Evolutionary conservation across 2,113 vertebrate genomes (phyloP).

Genomic region (Xenus cinereus): DNA sequence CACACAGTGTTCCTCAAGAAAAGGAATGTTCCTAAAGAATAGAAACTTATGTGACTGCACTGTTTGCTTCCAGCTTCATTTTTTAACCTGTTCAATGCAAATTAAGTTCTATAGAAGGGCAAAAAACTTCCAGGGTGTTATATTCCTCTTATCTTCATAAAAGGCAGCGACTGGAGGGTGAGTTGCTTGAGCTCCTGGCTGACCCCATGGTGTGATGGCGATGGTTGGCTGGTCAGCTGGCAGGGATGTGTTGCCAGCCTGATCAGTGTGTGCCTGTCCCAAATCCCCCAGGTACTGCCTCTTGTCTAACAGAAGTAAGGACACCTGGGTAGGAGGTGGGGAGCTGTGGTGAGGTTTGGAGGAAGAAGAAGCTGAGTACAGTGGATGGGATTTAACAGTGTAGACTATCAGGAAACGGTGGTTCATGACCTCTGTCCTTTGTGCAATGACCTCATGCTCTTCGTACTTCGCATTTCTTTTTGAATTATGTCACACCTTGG

Average conservation of each 20-base stretch:
- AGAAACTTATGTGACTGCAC: background rate
- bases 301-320: background rate
- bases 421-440: background rate
- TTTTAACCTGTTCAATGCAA: background rate
- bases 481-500: background rate
- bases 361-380: background rate
- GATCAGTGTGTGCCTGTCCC: background rate
- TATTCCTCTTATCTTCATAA: background rate
- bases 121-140: background rate
- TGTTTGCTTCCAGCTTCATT: background rate
- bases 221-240: background rate
- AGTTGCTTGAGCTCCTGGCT: background rate
- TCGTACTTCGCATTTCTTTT: background rate
- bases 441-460: background rate
- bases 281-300: background rate
- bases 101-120: background rate
- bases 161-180: background rate
- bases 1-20: background rate
- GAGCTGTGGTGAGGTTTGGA: background rate
- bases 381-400: background rate
- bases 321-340: background rate
- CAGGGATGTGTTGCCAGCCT: background rate
- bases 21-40: background rate
- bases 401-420: background rate
- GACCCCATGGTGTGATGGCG: background rate